Evolutionary conservation across 2,797 vertebrate species (phyloP).

Genomic region (Octomys mimax): DNA sequence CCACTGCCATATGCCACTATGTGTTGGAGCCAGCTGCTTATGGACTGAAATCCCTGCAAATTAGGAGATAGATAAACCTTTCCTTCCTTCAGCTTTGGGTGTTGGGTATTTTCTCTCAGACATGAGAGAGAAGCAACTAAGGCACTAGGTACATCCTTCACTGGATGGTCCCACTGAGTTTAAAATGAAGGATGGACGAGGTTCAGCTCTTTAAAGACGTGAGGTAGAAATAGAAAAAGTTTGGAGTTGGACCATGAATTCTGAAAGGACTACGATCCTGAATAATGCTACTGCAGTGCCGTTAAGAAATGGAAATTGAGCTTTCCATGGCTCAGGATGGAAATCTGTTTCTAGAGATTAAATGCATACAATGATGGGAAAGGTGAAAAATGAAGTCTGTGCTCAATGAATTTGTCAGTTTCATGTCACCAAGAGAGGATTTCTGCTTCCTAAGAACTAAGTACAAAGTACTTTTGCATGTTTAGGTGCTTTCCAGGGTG

Average conservation of each 20-base stretch:
- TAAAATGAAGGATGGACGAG: not conserved
- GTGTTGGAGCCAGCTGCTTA: not conserved
- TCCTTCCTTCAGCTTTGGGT: not conserved
- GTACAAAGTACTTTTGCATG: not conserved
- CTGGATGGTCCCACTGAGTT: fast-evolving
- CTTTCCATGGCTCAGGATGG: not conserved
- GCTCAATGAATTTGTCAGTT: not conserved
- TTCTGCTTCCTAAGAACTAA: not conserved
- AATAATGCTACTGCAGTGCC: fast-evolving
- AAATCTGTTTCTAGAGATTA: not conserved
- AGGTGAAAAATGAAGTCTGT: not conserved
- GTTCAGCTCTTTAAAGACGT: fast-evolving
- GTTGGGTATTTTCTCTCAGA: not conserved
- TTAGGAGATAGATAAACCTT: not conserved
- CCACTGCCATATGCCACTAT: too few species aligned
- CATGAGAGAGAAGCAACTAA: not conserved
- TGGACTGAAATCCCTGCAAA: not conserved
- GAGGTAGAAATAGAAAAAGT: not conserved
- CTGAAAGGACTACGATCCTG: not conserved
- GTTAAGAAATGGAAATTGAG: not conserved
- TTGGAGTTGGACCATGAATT: not conserved
- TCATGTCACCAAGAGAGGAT: not conserved
- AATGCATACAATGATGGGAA: too few species aligned
- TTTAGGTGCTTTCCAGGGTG: fast-evolving
- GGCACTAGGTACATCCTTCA: too few species aligned